A percentile compares a stretch with the other conserved stretches of the same genome.
Evolutionary conservation across 2,888 invertebrate genomes (phyloP).

Genomic region (Sympetrum striolatum): DNA sequence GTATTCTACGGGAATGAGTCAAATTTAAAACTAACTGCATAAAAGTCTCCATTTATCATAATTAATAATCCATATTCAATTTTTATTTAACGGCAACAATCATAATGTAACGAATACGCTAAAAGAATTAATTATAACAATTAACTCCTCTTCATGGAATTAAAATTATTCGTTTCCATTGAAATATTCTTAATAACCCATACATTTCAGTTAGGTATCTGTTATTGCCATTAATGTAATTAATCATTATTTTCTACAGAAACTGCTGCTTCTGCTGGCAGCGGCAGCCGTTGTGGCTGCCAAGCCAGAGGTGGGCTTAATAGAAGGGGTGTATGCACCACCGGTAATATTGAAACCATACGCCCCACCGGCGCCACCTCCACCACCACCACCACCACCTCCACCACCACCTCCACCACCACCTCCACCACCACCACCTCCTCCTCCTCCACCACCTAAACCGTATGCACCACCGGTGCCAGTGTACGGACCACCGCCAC

Average conservation of each 20-base stretch:
- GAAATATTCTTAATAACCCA: no score
- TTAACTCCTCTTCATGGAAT: no score
- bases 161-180: no score
- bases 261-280: slow-evolving; percentile 51
- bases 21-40: no score
- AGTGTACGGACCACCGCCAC: slow-evolving; percentile 2
- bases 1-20: no score
- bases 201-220: no score
- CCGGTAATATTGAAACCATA: slow-evolving; percentile 48
- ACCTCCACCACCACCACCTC: slow-evolving; percentile 48
- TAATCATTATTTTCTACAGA: neutral
- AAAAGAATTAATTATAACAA: no score
- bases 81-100: no score
- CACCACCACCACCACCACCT: slow-evolving; percentile 48
- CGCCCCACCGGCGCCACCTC: slow-evolving; percentile 43
- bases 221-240: no score
- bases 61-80: no score
- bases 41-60: no score
- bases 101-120: no score
- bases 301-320: slow-evolving; percentile 48
- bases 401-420: slow-evolving; percentile 49
- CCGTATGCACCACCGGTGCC: slow-evolving; percentile 47
- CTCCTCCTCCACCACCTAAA: slow-evolving; percentile 47
- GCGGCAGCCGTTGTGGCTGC: slow-evolving; percentile 51
- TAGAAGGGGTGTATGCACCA: slow-evolving; percentile 46